Percentiles rank a stretch among this genome's conserved stretches.
These are phyloP conservation scores for Lepidiolamprologus cunningtoni DNA, from an alignment of 2,113 vertebrate species.

Conservation along the genomic window DNA sequence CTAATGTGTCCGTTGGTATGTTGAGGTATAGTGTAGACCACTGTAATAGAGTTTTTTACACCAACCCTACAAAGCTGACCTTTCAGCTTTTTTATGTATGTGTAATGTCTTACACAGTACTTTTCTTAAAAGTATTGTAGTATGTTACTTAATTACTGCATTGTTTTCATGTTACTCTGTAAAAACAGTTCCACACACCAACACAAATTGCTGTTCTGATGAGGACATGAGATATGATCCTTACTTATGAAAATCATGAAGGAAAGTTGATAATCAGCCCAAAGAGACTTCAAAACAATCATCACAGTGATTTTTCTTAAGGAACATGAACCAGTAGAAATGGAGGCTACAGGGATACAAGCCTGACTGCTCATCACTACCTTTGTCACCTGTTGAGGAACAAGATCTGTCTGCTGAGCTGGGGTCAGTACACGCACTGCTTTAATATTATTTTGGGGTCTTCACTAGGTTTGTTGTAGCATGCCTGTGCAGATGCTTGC, in stretches of 20 bases:
- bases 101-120: not conserved
- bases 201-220: not conserved
- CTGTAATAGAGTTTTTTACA: not conserved
- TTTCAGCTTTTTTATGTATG: not conserved
- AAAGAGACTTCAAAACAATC: not conserved
- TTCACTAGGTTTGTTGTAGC: not conserved
- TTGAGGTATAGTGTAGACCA: not conserved
- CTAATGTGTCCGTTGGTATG: too few species aligned
- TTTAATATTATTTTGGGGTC: not conserved
- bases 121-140: not conserved
- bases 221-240: not conserved
- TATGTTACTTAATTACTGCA: not conserved
- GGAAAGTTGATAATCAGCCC: not conserved
- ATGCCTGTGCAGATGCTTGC: not conserved
- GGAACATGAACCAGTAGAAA: not conserved
- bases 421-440: not conserved
- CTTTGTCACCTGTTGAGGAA: not conserved
- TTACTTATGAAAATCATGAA: not conserved
- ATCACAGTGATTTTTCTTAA: not conserved
- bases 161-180: not conserved
- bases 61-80: not conserved
- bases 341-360: not conserved
- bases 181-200: not conserved
- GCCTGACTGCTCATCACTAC: not conserved
- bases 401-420: not conserved